A percentile compares a stretch with the other conserved stretches of the same genome.
These are phyloP conservation scores for Mormyrops attenuatus DNA, from an alignment of 2,797 vertebrate species.

Conservation along the genomic window DNA sequence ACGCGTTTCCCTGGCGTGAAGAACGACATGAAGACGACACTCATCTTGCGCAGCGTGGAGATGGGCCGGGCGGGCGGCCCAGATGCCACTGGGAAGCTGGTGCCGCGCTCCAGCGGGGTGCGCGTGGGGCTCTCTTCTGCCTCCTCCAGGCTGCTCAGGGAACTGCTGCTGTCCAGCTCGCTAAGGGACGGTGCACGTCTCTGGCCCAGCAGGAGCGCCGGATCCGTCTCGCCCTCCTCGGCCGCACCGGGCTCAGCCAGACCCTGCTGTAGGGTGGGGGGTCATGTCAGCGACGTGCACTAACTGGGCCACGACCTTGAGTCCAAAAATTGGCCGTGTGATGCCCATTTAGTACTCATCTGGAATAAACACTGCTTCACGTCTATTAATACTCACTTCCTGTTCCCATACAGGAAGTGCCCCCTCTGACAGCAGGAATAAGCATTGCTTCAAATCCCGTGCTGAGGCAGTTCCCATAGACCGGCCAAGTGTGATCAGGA, in stretches of 20 bases:
- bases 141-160: conserved; percentile 62
- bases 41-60: conserved; percentile 60
- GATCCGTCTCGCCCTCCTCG: conserved; percentile 24
- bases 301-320: background rate
- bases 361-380: background rate
- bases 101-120: conserved; percentile 32
- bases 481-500: background rate
- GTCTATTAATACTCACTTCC: background rate
- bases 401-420: background rate
- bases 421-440: background rate
- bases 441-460: background rate
- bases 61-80: conserved; percentile 30
- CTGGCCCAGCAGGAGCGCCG: conserved; percentile 48
- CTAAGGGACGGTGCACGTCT: conserved; percentile 51
- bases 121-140: conserved; percentile 40
- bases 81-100: conserved; percentile 31
- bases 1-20: conserved; percentile 59
- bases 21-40: conserved; percentile 57
- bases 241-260: conserved; percentile 21
- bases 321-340: background rate
- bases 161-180: conserved; percentile 63
- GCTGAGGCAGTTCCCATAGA: background rate
- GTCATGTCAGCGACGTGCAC: background rate
- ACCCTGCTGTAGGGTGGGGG: background rate
- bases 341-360: background rate